phyloP scores from a whole-genome alignment of 2,113 vertebrate species.

The Phalacrocorax brasilianus region DNA sequence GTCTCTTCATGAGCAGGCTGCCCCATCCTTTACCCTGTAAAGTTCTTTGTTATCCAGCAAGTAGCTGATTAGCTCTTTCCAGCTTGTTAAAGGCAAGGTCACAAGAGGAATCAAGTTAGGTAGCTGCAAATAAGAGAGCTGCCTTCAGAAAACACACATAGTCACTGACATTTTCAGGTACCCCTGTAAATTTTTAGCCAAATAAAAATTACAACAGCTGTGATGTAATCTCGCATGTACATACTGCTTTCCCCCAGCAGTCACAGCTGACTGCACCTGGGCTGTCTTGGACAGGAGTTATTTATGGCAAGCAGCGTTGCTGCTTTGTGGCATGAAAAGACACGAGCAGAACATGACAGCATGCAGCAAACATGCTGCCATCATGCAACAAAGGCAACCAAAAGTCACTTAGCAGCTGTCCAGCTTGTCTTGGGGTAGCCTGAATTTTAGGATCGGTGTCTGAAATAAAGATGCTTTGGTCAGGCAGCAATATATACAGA shows the following conservation, averaged over 20 bases:
- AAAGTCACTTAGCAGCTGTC: neutral
- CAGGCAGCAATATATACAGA: neutral
- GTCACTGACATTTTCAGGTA: neutral
- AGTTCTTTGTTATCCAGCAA: neutral
- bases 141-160: neutral
- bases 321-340: neutral
- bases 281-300: neutral
- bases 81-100: neutral
- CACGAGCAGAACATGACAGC: fast-evolving
- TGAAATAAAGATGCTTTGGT: neutral
- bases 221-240: neutral
- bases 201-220: neutral
- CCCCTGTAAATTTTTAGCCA: neutral
- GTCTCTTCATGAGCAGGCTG: neutral
- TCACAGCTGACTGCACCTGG: neutral
- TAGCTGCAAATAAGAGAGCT: neutral
- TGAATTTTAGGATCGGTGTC: neutral
- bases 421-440: neutral
- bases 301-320: neutral
- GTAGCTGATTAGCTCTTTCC: neutral
- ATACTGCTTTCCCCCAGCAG: neutral
- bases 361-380: neutral
- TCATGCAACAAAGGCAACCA: neutral
- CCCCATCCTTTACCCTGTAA: neutral
- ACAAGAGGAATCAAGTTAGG: neutral